Conservation (phyloP, 2,113 vertebrate genomes). For the Xenopus laevis region DNA sequence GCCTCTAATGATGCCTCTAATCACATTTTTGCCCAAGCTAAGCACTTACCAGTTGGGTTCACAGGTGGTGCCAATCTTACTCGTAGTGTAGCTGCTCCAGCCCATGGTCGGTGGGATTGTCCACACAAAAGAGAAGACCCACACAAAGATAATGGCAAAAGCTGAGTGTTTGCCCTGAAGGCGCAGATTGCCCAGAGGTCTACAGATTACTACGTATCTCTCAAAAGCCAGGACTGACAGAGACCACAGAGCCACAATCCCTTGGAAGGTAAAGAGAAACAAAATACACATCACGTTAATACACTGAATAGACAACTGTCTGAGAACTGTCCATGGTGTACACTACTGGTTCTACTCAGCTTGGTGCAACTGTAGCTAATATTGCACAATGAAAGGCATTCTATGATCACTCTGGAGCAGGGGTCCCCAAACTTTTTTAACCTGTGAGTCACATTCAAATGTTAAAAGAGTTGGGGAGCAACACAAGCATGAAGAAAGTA, state of each 20-base stretch:
- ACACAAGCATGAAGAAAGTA: too few species aligned
- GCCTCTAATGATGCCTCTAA: too few species aligned
- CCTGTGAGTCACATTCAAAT: too few species aligned
- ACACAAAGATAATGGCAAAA: slow-evolving; percentile 77
- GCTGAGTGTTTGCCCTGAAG: slow-evolving; percentile 68
- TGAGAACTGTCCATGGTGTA: too few species aligned
- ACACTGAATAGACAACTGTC: neutral
- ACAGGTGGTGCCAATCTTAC: slow-evolving; percentile 88
- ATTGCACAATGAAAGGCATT: too few species aligned
- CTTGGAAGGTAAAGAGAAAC: slow-evolving; percentile 50
- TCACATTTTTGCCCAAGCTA: too few species aligned
- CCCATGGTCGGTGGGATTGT: slow-evolving; percentile 80
- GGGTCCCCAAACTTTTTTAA: too few species aligned
- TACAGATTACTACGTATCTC: slow-evolving; percentile 78
- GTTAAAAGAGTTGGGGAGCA: too few species aligned
- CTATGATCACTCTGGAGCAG: too few species aligned
- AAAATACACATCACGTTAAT: neutral
- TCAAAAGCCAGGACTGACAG: slow-evolving; percentile 82
- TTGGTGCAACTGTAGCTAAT: too few species aligned
- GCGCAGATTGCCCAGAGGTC: slow-evolving; percentile 65
- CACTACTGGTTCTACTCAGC: too few species aligned
- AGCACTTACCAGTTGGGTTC: slow-evolving; percentile 85
- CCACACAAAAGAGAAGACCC: slow-evolving; percentile 85
- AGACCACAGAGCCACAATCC: slow-evolving; percentile 86
- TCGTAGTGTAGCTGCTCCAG: slow-evolving; percentile 87